Percentiles rank a stretch among this genome's conserved stretches.
Conservation (phyloP, 2,797 vertebrate species). For the Babyrousa celebensis region DNA sequence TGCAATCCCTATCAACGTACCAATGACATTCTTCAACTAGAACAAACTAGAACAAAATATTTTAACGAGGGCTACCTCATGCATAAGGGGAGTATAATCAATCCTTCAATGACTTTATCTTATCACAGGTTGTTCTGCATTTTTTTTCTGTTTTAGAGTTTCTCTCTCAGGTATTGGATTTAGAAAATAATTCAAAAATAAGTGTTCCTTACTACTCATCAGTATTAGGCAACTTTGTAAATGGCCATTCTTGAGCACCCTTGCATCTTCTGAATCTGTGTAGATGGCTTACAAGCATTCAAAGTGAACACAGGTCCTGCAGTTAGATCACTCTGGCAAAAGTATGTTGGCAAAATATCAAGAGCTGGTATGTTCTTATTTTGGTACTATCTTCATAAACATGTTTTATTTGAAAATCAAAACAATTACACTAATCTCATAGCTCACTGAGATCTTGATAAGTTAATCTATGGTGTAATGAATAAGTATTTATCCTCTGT, state of each 20-base stretch:
- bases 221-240: not conserved
- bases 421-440: not conserved
- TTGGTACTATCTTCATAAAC: not conserved
- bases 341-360: not conserved
- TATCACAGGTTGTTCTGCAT: not conserved
- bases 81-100: not conserved
- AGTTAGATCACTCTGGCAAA: not conserved
- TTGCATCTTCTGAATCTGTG: not conserved
- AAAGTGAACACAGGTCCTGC: not conserved
- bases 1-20: no score
- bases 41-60: no score
- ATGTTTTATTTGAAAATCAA: constrained; percentile 10
- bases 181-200: constrained; percentile 31
- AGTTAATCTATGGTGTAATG: not conserved
- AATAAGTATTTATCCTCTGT: not conserved
- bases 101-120: constrained; percentile 66
- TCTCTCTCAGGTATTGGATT: not conserved
- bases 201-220: not conserved
- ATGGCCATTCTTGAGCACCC: not conserved
- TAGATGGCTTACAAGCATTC: not conserved
- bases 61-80: not conserved
- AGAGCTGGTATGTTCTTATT: not conserved
- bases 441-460: not conserved
- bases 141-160: constrained; percentile 5
- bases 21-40: no score